These are phyloP conservation scores for Danionella dracula DNA, from an alignment of 2,797 vertebrate genomes.

Conservation along the genomic window DNA sequence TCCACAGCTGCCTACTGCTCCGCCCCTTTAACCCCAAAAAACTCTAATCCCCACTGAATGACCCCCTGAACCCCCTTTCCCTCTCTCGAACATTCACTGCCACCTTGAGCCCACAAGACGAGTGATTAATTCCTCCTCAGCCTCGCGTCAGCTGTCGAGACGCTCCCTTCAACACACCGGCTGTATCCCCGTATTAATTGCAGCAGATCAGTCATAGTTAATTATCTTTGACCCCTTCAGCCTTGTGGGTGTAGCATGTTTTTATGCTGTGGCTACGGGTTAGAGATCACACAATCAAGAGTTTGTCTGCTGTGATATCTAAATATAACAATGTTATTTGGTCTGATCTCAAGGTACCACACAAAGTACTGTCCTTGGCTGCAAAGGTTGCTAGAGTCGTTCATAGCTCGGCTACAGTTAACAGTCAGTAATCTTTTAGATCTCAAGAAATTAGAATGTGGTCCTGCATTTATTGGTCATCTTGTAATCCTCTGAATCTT, in stretches of 20 bases:
- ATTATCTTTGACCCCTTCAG: constrained; percentile 50
- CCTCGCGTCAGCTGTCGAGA: constrained; percentile 66
- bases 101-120: constrained; percentile 28
- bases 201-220: constrained; percentile 48
- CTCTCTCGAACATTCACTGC: constrained; percentile 33
- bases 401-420: not conserved
- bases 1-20: constrained; percentile 68
- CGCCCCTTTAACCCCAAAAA: constrained; percentile 49
- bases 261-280: not conserved
- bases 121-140: constrained; percentile 51
- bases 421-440: constrained; percentile 27
- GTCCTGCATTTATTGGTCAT: too few relatives aligned
- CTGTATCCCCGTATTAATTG: constrained; percentile 65
- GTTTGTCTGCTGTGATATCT: not conserved
- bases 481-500: too few relatives aligned
- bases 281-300: not conserved
- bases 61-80: constrained; percentile 34
- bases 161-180: constrained; percentile 45
- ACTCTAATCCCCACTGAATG: constrained; percentile 72
- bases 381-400: not conserved
- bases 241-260: not conserved
- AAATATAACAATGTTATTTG: not conserved
- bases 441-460: not conserved
- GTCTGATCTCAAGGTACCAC: too few relatives aligned
- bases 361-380: not conserved